A percentile compares a stretch with the other conserved stretches of the same genome.
Evolutionary conservation across 2,888 invertebrate species (phyloP).

Genomic region (Salpingus planirostris): DNA sequence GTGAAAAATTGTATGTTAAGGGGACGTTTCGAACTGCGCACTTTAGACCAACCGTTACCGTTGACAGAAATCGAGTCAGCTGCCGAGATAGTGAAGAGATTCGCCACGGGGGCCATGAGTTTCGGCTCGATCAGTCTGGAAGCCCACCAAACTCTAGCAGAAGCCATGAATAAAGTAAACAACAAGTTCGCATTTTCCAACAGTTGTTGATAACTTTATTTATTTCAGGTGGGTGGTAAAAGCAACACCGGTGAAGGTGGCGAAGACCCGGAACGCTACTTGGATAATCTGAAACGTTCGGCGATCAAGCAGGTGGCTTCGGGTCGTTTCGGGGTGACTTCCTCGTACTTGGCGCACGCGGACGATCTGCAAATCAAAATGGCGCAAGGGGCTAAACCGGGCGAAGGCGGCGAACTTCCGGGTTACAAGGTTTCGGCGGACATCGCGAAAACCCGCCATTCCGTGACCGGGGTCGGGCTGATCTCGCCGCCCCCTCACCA

Average conservation of each 20-base stretch:
- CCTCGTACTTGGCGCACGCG: constrained; percentile 92
- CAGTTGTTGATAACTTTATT: no score
- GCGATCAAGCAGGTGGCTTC: constrained; percentile 99
- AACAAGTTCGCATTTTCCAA: no score
- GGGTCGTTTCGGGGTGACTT: constrained; percentile 96
- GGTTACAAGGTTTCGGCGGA: constrained; percentile 85
- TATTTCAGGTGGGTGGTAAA: constrained; percentile 84
- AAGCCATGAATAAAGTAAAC: constrained; percentile 97
- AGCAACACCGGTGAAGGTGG: constrained; percentile 99
- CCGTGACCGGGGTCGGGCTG: constrained; percentile 92
- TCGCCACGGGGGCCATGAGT: constrained; percentile 63
- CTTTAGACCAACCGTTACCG: constrained; percentile 68
- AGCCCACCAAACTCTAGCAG: constrained; percentile 88
- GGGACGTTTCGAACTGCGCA: constrained; percentile 85
- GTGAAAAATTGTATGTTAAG: constrained; percentile 80
- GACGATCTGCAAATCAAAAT: constrained; percentile 99
- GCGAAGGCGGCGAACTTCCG: constrained; percentile 96
- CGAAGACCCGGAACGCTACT: constrained; percentile 70
- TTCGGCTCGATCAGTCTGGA: constrained; percentile 83
- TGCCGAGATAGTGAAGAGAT: constrained; percentile 89
- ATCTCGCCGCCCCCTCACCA: constrained; percentile 99
- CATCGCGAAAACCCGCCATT: constrained; percentile 91
- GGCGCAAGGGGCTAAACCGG: constrained; percentile 98
- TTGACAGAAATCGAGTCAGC: constrained; percentile 89
- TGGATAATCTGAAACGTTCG: constrained; percentile 69